Percentiles rank a stretch among this genome's conserved stretches.
These are phyloP conservation scores for Drosophila miranda DNA, from an alignment of 1,140 invertebrate species.

Conservation along the genomic window DNA sequence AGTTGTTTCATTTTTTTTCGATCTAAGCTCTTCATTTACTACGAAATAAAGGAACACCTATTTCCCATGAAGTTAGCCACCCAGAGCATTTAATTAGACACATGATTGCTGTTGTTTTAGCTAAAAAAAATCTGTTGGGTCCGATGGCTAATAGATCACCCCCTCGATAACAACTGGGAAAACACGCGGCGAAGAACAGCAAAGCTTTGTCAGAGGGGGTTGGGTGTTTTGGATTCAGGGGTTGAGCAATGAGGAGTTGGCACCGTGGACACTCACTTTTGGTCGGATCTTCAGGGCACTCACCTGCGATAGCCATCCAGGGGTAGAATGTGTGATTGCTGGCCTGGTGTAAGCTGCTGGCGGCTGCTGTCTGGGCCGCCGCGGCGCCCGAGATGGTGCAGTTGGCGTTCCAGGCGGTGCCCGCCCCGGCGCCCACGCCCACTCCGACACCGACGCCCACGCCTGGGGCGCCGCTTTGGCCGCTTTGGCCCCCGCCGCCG, in stretches of 20 bases:
- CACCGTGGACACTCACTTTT: conserved; percentile 70
- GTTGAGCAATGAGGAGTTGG: conserved; percentile 29
- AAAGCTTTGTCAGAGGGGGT: conserved; percentile 26
- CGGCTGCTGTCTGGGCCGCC: conserved; percentile 89
- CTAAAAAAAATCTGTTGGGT: conserved; percentile 8
- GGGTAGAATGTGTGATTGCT: conserved; percentile 97
- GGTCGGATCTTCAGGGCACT: conserved; percentile 83
- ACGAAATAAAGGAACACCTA: too few relatives aligned
- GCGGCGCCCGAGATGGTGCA: conserved; percentile 84
- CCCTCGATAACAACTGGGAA: conserved; percentile 22
- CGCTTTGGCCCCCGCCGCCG: conserved; percentile 86
- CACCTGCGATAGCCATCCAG: conserved; percentile 99
- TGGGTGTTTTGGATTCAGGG: not conserved
- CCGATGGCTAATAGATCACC: not conserved
- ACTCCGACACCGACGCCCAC: conserved; percentile 83
- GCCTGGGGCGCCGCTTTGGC: conserved; percentile 57
- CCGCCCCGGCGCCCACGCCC: conserved; percentile 84
- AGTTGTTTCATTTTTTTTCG: not conserved
- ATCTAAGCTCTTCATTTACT: too few relatives aligned
- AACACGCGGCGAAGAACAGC: conserved; percentile 17
- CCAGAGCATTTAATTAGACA: conserved; percentile 14
- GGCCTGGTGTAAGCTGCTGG: conserved; percentile 93
- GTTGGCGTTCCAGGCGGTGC: conserved; percentile 83
- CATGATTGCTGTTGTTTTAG: conserved; percentile 3
- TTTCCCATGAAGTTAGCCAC: not conserved